Conservation (phyloP, 2,888 invertebrate species). For the Nephrocerus scutellatus region DNA sequence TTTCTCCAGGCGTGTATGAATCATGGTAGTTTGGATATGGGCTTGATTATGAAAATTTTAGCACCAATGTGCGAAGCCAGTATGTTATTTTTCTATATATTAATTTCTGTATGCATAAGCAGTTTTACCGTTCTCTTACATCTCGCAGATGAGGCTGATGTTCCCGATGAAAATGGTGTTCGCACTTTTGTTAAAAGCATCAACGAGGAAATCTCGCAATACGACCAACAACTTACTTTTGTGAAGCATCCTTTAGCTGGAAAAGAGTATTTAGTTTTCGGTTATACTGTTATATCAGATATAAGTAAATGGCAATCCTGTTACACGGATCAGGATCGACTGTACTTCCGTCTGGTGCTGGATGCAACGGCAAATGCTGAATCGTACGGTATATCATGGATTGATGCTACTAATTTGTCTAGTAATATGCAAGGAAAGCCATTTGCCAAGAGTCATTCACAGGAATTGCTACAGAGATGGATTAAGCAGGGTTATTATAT, state of each 20-base stretch:
- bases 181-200: slow-evolving; percentile 25
- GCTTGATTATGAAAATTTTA: slow-evolving; percentile 18
- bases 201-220: slow-evolving; percentile 22
- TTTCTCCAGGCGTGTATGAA: slow-evolving; percentile 28
- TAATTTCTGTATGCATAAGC: not conserved
- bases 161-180: slow-evolving; percentile 10
- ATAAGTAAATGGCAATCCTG: slow-evolving; percentile 25
- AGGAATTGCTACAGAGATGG: slow-evolving; percentile 28
- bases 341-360: slow-evolving; percentile 29
- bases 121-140: not conserved
- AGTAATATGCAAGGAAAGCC: slow-evolving; percentile 22
- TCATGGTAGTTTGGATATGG: slow-evolving; percentile 22
- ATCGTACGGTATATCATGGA: slow-evolving; percentile 27
- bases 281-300: slow-evolving; percentile 23
- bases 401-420: slow-evolving; percentile 25
- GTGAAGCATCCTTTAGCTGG: slow-evolving; percentile 28
- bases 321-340: slow-evolving; percentile 27
- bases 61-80: slow-evolving; percentile 24
- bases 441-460: slow-evolving; percentile 28
- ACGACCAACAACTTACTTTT: slow-evolving; percentile 29
- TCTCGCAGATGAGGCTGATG: slow-evolving; percentile 22
- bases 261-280: slow-evolving; percentile 30
- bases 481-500: slow-evolving; percentile 30
- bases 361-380: slow-evolving; percentile 24
- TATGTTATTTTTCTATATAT: slow-evolving; percentile 12